Evolutionary conservation across 2,113 vertebrate genomes (phyloP), one percentile per base, ranked within the genome.

Genomic region (Chaetops frenatus): DNA sequence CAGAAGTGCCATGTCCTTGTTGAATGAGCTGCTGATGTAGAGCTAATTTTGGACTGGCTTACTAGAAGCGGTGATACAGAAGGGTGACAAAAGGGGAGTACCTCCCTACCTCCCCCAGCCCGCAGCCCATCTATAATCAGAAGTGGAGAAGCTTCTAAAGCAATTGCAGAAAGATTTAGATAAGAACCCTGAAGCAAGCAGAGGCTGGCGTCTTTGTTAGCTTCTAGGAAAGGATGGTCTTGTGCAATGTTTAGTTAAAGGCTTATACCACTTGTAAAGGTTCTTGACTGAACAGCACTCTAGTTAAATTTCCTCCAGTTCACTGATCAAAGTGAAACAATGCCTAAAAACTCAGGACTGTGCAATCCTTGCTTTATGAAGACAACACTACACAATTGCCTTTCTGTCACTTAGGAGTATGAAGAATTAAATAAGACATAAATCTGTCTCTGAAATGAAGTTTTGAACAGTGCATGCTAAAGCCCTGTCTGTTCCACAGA

Each of bases 181-280:
- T 70, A 95, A 80, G 57, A 64, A 57, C 62, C 20, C 19, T 36
- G 40, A 66, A 72, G 19, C 23, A 87, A 80, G 16, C 33, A 71
- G 27, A 78, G 10, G 6, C 1, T 72, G 61, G 42, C 3, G 0
- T 69, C 61, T 89, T 74, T 85, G 70, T 44, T 1, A 3, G 50
- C 27, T 16, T 82, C 35, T 72, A 72, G 42, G 71, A 92, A 65
- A 83, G 38, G 35, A 64, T 4, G 47, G 33, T 40, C 38, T 93
- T 93, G 35, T 57, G 66, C 88, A 90, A 93, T 64, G 10, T 86
- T 96, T 91, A 81, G n/a, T 56, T 64, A 90, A 90, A 93, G 50
- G 58, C 45, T 77, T 50, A 54, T 4, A 60, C 21, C 13, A 15
- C 27, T 88, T 11, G 8, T 45, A 50, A 81, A 74, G 6, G 74